phyloP scores from a whole-genome alignment of 2,797 vertebrate species.

The Caiman crocodilus region DNA sequence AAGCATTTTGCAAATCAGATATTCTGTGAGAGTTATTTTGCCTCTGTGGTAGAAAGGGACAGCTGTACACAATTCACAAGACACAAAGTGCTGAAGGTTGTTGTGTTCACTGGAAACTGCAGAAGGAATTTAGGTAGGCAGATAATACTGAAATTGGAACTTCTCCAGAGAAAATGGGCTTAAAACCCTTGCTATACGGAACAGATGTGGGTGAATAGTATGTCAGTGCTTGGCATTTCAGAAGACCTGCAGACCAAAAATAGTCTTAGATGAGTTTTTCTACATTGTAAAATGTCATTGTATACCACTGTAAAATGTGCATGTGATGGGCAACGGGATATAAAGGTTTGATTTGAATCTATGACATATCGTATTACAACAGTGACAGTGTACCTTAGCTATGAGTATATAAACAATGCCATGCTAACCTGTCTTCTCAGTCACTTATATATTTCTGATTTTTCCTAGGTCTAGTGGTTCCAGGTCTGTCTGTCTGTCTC shows the following conservation, averaged over 20 bases:
- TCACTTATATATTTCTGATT: background rate
- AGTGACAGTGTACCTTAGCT: background rate
- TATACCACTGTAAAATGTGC: background rate
- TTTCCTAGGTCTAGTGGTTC: background rate
- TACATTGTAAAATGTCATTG: background rate
- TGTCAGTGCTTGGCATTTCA: background rate
- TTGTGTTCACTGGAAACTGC: rapidly evolving
- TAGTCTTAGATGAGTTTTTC: background rate
- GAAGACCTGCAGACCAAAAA: background rate
- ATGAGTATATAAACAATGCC: background rate
- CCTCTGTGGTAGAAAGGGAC: background rate
- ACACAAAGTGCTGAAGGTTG: rapidly evolving
- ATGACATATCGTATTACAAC: background rate
- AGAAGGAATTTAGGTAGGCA: background rate
- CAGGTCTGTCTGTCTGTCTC: too few relatives aligned
- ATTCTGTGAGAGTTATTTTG: background rate
- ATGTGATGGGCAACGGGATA: background rate
- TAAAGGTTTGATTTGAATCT: background rate
- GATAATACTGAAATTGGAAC: background rate
- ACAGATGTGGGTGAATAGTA: background rate
- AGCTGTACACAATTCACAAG: background rate
- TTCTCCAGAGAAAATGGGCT: background rate
- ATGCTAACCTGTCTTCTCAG: background rate
- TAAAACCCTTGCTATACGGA: background rate
- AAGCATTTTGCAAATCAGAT: background rate